Conservation (phyloP, 2,888 invertebrate genomes). For the Ochlodes sylvanus region DNA sequence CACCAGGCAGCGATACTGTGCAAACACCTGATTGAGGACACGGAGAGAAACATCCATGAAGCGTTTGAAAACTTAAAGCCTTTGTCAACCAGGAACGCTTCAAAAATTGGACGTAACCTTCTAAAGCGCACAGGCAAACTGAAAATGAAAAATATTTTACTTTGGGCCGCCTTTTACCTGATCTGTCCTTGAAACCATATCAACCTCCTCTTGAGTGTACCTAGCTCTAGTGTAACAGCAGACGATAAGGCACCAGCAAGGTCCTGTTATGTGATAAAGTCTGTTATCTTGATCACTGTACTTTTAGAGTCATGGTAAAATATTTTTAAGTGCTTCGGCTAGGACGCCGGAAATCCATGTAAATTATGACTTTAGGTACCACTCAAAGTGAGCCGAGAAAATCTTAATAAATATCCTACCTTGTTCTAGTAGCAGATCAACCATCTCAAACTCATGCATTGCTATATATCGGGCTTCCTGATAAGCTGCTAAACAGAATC, state of each 20-base stretch:
- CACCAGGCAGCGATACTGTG: conserved; percentile 32
- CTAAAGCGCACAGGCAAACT: conserved; percentile 57
- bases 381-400: too few relatives aligned
- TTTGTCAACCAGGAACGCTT: conserved; percentile 53
- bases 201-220: too few relatives aligned
- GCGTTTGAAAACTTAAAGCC: conserved; percentile 51
- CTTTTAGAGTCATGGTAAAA: too few relatives aligned
- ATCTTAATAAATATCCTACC: conserved; percentile 50
- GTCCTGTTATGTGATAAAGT: too few relatives aligned
- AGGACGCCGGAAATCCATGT: too few relatives aligned
- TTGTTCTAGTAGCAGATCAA: conserved; percentile 61
- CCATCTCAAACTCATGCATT: conserved; percentile 44
- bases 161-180: too few relatives aligned
- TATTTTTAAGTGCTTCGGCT: too few relatives aligned
- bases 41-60: conserved; percentile 55
- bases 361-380: too few relatives aligned
- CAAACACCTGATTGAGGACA: conserved; percentile 30
- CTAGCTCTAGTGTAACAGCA: too few relatives aligned
- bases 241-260: too few relatives aligned
- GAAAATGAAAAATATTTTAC: conserved; percentile 26
- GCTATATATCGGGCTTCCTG: conserved; percentile 56
- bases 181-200: too few relatives aligned
- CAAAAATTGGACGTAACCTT: conserved; percentile 57
- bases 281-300: too few relatives aligned
- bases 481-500: conserved; percentile 50